A percentile compares a stretch with the other conserved stretches of the same genome.
These are phyloP conservation scores for Megalonaias nervosa DNA, from an alignment of 1,140 invertebrate species.

Conservation along the genomic window DNA sequence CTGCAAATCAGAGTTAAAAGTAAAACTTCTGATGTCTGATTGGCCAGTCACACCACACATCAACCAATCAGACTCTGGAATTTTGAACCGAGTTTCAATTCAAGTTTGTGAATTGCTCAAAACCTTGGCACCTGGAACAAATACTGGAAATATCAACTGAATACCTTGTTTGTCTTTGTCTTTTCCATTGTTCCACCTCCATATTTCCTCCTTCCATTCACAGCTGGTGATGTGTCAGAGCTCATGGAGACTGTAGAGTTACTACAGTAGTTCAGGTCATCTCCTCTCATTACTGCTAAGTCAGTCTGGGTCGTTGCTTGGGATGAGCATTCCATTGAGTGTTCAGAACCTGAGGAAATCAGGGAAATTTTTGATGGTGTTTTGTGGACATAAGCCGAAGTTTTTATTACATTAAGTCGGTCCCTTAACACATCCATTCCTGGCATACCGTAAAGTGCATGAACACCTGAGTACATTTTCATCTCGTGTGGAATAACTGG, in stretches of 20 bases:
- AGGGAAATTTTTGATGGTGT: conserved; percentile 60
- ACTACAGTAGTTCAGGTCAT: conserved; percentile 54
- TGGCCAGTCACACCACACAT: no score
- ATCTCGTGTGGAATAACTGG: conserved; percentile 47
- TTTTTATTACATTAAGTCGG: conserved; percentile 37
- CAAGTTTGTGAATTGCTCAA: no score
- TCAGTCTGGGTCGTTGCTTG: conserved; percentile 45
- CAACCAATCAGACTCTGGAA: no score
- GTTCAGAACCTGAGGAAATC: conserved; percentile 62
- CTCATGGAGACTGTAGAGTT: conserved; percentile 62
- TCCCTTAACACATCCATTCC: conserved; percentile 36
- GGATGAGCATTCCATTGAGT: conserved; percentile 62
- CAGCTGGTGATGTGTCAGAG: conserved; percentile 56
- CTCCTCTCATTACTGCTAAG: conserved; percentile 37
- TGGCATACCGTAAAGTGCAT: conserved; percentile 28
- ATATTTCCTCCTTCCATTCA: conserved; percentile 41
- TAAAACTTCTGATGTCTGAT: no score
- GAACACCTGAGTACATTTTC: conserved; percentile 30
- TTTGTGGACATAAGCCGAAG: conserved; percentile 48
- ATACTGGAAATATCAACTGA: no score
- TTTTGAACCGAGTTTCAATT: no score
- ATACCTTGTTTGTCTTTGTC: conserved; percentile 34
- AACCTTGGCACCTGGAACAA: no score
- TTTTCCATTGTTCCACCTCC: conserved; percentile 26
- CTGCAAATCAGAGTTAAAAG: no score